Evolutionary conservation across 2,113 vertebrate species (phyloP).

Genomic region (Spheniscus mendiculus): DNA sequence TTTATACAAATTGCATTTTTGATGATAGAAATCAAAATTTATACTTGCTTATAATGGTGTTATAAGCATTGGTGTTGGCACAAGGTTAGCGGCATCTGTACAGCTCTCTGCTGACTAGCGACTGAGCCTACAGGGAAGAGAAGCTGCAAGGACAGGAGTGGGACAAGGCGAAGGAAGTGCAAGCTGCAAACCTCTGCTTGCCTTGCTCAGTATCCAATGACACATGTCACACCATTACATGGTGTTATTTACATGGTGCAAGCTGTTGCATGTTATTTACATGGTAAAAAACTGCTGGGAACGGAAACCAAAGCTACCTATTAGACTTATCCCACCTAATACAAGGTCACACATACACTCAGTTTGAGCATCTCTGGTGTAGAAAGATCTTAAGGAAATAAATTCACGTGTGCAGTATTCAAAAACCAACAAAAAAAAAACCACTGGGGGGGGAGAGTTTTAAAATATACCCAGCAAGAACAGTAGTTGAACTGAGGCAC

Average conservation of each 20-base stretch:
- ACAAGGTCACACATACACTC: background rate
- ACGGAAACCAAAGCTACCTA: background rate
- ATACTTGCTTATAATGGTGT: too few species aligned
- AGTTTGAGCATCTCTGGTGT: background rate
- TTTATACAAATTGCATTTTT: background rate
- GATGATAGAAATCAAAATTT: background rate
- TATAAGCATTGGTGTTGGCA: background rate
- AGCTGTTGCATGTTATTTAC: too few species aligned
- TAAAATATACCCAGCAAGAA: background rate
- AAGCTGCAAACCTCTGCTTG: conserved; percentile 11
- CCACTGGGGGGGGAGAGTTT: background rate
- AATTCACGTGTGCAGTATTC: background rate
- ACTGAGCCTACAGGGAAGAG: background rate
- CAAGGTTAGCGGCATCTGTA: background rate
- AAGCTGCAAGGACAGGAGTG: conserved; percentile 1
- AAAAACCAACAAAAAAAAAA: background rate
- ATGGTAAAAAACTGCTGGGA: background rate
- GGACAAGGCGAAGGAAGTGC: background rate
- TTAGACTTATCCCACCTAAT: background rate
- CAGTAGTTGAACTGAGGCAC: background rate
- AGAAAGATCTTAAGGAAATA: background rate
- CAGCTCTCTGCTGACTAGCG: background rate
- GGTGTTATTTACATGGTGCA: too few species aligned
- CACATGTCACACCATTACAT: too few species aligned
- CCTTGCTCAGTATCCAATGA: background rate